Evolutionary conservation across 2,113 vertebrate genomes (phyloP).

Genomic region (Zosterops pallidus): DNA sequence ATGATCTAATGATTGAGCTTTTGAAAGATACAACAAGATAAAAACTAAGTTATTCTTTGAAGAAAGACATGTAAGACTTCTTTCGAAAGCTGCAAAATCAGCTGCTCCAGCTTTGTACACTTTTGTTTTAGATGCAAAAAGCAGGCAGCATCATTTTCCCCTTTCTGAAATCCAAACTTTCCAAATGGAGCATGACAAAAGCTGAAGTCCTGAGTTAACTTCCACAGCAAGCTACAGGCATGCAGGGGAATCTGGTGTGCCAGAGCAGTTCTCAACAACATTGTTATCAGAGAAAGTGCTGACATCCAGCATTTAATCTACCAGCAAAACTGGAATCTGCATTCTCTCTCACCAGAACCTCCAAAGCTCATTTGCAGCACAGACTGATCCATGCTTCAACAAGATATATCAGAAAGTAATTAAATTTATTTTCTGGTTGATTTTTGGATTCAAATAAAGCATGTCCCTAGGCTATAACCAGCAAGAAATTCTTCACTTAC

Average conservation of each 20-base stretch:
- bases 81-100: background rate
- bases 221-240: background rate
- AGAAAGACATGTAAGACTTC: background rate
- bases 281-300: background rate
- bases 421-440: conserved; percentile 52
- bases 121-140: background rate
- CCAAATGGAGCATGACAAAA: conserved; percentile 16
- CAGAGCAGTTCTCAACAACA: background rate
- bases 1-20: background rate
- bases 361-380: background rate
- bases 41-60: background rate
- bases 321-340: background rate
- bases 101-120: background rate
- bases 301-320: conserved; percentile 6
- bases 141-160: background rate
- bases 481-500: conserved; percentile 38
- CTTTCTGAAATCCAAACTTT: background rate
- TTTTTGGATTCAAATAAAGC: conserved; percentile 38
- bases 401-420: conserved; percentile 49
- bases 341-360: background rate
- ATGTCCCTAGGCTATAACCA: conserved; percentile 2
- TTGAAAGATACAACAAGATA: background rate
- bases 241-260: background rate
- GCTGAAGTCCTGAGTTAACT: background rate
- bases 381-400: background rate